Conservation (phyloP, 2,797 vertebrate genomes). For the Molothrus ater region DNA sequence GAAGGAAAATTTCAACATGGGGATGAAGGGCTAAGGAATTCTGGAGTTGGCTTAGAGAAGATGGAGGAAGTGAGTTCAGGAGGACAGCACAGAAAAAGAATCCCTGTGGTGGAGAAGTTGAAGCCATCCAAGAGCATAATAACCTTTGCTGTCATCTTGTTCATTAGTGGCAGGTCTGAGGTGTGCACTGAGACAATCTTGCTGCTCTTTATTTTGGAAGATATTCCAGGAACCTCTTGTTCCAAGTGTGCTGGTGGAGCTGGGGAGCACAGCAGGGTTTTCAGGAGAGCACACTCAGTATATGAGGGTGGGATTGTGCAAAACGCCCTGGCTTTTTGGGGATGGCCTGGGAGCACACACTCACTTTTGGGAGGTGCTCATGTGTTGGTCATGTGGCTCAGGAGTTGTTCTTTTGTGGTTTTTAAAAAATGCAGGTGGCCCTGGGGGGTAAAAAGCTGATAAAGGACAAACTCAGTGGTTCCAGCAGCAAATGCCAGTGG, state of each 20-base stretch:
- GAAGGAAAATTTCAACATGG: neutral
- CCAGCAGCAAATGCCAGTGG: neutral
- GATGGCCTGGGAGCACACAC: neutral
- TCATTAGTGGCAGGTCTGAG: neutral
- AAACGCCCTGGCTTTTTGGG: neutral
- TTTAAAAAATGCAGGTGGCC: neutral
- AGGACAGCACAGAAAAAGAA: neutral
- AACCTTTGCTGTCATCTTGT: neutral
- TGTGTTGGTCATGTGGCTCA: neutral
- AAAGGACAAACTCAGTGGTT: neutral
- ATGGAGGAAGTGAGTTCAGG: neutral
- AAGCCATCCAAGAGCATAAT: neutral
- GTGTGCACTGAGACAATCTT: neutral
- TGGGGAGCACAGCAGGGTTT: neutral
- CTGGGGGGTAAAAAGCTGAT: neutral
- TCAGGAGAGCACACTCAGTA: accelerated
- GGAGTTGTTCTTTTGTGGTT: neutral
- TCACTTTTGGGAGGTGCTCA: neutral
- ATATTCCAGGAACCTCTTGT: neutral
- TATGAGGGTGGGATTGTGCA: neutral
- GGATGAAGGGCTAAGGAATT: neutral
- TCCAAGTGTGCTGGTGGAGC: neutral
- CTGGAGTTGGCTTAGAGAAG: neutral
- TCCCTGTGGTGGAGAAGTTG: neutral
- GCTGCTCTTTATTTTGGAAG: neutral